Evolutionary conservation across 2,113 vertebrate species (phyloP).

Genomic region (Hippolais icterina): DNA sequence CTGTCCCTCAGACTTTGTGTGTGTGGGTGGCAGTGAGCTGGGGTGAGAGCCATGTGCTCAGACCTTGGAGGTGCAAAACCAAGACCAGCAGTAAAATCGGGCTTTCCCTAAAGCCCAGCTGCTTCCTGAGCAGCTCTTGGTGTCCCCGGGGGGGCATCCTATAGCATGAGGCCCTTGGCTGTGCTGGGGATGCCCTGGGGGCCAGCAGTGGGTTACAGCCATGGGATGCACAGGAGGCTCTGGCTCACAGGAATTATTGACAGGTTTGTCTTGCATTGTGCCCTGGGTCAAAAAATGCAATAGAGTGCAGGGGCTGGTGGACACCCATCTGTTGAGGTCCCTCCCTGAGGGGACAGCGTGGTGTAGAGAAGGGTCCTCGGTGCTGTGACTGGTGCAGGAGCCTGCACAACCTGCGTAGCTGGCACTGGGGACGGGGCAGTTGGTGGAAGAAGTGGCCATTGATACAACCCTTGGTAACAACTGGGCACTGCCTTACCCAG

Average conservation of each 20-base stretch:
- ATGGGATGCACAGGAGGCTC: not conserved
- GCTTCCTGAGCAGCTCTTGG: not conserved
- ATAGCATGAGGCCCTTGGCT: rapidly evolving
- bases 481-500: rapidly evolving
- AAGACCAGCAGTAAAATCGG: not conserved
- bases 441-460: rapidly evolving
- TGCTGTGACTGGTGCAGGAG: not conserved
- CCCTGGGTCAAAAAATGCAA: not conserved
- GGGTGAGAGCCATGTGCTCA: not conserved
- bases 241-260: rapidly evolving
- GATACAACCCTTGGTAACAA: not conserved
- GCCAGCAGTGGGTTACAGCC: not conserved
- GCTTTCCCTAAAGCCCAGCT: not conserved
- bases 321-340: rapidly evolving
- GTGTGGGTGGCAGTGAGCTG: rapidly evolving
- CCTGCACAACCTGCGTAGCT: not conserved
- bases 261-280: rapidly evolving
- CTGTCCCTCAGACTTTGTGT: not conserved
- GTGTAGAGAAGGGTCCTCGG: not conserved
- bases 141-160: not conserved
- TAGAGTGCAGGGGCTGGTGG: not conserved
- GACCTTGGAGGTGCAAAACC: not conserved
- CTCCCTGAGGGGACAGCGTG: not conserved
- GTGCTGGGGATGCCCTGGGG: rapidly evolving
- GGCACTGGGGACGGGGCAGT: not conserved